A percentile compares a stretch with the other conserved stretches of the same genome.
These are phyloP conservation scores for Haliaeetus leucogaster DNA, from an alignment of 2,113 vertebrate species.

Conservation along the genomic window DNA sequence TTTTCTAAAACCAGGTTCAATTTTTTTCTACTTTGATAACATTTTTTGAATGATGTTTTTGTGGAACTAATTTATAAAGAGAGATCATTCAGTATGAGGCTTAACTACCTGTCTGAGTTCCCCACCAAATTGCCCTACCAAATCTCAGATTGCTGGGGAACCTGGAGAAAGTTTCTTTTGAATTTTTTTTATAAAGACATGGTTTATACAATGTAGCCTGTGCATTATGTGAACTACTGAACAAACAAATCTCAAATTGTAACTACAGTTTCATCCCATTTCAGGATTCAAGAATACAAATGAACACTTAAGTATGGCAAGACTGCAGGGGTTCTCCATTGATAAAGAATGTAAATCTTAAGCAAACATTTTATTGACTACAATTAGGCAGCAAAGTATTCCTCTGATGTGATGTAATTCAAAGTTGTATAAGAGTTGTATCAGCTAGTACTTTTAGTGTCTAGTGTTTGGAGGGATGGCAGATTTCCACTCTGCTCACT, in stretches of 20 bases:
- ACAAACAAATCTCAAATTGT: neutral
- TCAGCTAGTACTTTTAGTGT: too few relatives aligned
- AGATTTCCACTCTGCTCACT: too few relatives aligned
- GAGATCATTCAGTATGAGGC: neutral
- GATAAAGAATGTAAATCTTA: too few relatives aligned
- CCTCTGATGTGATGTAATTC: too few relatives aligned
- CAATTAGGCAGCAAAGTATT: too few relatives aligned
- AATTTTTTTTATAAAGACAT: neutral
- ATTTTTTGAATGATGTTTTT: neutral
- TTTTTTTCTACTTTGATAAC: too few relatives aligned
- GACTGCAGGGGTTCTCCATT: too few relatives aligned
- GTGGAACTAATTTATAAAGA: neutral
- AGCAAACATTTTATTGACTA: too few relatives aligned
- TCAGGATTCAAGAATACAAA: neutral
- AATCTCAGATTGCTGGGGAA: neutral
- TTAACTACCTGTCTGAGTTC: neutral
- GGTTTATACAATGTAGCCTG: neutral
- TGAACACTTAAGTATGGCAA: too few relatives aligned
- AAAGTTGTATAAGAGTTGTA: too few relatives aligned
- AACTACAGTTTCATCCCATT: neutral
- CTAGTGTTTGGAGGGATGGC: too few relatives aligned
- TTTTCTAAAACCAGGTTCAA: too few relatives aligned
- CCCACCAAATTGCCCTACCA: neutral
- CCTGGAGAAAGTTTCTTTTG: neutral
- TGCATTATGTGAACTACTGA: neutral